Percentiles rank a stretch among this genome's conserved stretches.
These are phyloP conservation scores for Dolichallabes microphthalmus DNA, from an alignment of 2,113 vertebrate species.

Conservation along the genomic window DNA sequence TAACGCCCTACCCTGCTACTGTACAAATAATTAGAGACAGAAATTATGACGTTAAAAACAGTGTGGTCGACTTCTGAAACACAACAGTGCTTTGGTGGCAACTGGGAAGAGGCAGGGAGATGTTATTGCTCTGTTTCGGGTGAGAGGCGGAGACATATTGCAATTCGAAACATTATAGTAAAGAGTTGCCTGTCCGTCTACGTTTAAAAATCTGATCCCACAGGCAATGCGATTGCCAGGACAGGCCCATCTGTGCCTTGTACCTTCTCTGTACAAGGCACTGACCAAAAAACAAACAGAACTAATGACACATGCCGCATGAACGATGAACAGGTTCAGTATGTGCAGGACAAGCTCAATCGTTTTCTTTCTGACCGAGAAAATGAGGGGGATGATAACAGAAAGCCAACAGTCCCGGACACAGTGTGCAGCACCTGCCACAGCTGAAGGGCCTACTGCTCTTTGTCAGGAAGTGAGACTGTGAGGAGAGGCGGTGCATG, in stretches of 20 bases:
- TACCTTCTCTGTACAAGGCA: conserved; percentile 60
- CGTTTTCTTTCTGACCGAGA: conserved; percentile 56
- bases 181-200: conserved; percentile 44
- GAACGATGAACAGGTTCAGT: conserved; percentile 5
- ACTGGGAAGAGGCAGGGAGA: conserved; percentile 46
- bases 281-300: conserved; percentile 44
- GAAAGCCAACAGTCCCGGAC: conserved; percentile 24
- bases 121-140: conserved; percentile 57
- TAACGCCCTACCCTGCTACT: conserved; percentile 14
- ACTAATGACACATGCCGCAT: conserved; percentile 26
- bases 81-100: conserved; percentile 55
- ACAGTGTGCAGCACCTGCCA: conserved; percentile 33
- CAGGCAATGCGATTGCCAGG: not conserved
- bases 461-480: conserved; percentile 10
- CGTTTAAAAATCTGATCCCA: conserved; percentile 17
- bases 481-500: not conserved
- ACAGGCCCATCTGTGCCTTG: conserved; percentile 12
- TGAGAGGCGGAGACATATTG: conserved; percentile 48
- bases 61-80: conserved; percentile 26
- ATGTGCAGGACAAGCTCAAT: conserved; percentile 45
- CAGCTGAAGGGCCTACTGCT: conserved; percentile 35
- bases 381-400: conserved; percentile 18
- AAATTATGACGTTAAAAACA: conserved; percentile 20
- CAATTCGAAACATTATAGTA: conserved; percentile 42
- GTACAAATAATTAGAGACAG: conserved; percentile 43